These are phyloP conservation scores for Tylochromis polylepis DNA, from an alignment of 2,113 vertebrate genomes.

Conservation along the genomic window DNA sequence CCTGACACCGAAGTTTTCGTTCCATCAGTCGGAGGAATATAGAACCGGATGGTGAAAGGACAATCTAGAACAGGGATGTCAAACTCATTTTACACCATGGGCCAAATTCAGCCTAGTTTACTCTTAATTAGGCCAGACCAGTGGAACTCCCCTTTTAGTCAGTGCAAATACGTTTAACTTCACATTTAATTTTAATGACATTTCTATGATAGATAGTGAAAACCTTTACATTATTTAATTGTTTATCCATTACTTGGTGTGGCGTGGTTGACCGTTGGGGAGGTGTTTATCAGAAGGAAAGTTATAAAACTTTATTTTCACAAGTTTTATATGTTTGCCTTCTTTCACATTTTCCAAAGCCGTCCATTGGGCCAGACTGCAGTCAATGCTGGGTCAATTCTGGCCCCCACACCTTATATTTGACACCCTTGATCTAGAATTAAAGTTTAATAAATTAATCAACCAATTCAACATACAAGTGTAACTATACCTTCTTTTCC, in stretches of 20 bases:
- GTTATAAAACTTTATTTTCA: neutral
- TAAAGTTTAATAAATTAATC: neutral
- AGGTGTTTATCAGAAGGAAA: neutral
- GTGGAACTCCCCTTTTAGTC: neutral
- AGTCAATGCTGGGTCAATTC: neutral
- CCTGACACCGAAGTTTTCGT: constrained; percentile 53
- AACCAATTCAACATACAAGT: neutral
- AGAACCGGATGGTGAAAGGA: constrained; percentile 77
- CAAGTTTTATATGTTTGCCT: neutral
- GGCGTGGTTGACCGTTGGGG: neutral
- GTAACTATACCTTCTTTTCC: constrained; percentile 64
- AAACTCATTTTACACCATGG: neutral
- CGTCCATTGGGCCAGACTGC: accelerated
- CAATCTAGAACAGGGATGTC: constrained; percentile 5
- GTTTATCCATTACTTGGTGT: neutral
- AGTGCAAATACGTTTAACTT: neutral
- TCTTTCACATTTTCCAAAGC: neutral
- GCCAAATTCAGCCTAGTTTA: neutral
- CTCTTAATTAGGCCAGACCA: neutral
- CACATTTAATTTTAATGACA: neutral
- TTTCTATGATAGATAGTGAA: neutral
- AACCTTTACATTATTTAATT: neutral
- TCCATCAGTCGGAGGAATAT: constrained; percentile 62
- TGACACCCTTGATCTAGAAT: constrained; percentile 41
- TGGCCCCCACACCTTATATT: neutral